phyloP scores from a whole-genome alignment of 2,888 invertebrate genomes.

The Diplazon laetatorius region DNA sequence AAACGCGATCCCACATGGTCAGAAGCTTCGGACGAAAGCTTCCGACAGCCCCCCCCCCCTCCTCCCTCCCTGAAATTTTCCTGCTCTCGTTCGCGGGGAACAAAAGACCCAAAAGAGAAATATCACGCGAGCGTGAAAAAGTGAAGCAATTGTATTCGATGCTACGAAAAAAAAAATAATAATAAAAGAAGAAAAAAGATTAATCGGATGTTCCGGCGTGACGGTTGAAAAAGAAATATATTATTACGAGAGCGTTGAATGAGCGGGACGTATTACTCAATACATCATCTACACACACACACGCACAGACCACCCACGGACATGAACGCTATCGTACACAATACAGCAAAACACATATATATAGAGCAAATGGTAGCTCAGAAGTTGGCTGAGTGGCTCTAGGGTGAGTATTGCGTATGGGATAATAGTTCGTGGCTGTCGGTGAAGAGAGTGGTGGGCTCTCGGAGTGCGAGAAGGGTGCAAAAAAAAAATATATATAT shows the following conservation, averaged over 20 bases:
- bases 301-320: background rate
- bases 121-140: background rate
- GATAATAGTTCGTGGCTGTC: constrained; percentile 52
- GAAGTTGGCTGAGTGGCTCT: constrained; percentile 32
- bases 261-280: constrained; percentile 5
- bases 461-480: constrained; percentile 26
- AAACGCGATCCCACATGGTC: too few species aligned
- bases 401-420: constrained; percentile 40
- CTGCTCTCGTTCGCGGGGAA: background rate
- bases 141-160: background rate
- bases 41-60: too few species aligned
- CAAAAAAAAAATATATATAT: too few species aligned
- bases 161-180: background rate
- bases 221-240: constrained; percentile 10
- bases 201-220: constrained; percentile 17
- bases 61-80: too few species aligned
- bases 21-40: too few species aligned
- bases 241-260: constrained; percentile 41
- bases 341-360: background rate
- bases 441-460: constrained; percentile 31
- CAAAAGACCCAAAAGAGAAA: background rate
- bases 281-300: background rate
- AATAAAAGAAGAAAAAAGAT: constrained; percentile 4
- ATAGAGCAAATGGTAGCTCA: background rate
- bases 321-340: background rate